Percentiles rank a stretch among this genome's conserved stretches.
Conservation (phyloP, 2,797 vertebrate genomes). For the Chanos chanos region DNA sequence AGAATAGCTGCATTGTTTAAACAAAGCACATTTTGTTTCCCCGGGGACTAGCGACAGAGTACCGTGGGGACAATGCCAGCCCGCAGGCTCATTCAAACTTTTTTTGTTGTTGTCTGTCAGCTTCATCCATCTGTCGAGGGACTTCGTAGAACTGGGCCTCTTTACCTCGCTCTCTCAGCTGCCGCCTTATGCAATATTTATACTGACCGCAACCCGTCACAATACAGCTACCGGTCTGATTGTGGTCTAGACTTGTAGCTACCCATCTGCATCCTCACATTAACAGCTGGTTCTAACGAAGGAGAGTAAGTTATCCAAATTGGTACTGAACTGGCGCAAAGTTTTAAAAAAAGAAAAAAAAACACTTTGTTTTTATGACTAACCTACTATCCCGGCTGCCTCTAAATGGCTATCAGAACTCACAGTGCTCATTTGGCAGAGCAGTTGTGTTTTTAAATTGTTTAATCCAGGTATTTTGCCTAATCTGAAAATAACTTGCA, state of each 20-base stretch:
- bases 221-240: constrained; percentile 74
- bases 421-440: background rate
- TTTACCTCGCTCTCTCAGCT: constrained; percentile 83
- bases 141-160: constrained; percentile 72
- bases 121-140: constrained; percentile 95
- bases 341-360: constrained; percentile 23
- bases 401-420: background rate
- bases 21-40: constrained; percentile 78
- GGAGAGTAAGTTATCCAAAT: constrained; percentile 68
- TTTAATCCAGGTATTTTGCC: no score
- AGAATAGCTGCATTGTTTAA: constrained; percentile 45
- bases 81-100: constrained; percentile 80
- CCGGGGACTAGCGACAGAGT: constrained; percentile 63
- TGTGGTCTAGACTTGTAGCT: constrained; percentile 74
- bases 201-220: constrained; percentile 76
- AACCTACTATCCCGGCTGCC: background rate
- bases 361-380: background rate
- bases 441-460: background rate
- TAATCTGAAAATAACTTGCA: no score
- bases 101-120: constrained; percentile 74
- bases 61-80: constrained; percentile 75
- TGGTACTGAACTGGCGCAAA: no score
- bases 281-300: constrained; percentile 58
- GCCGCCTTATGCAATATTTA: constrained; percentile 94
- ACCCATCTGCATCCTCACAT: constrained; percentile 77